Conservation (phyloP, 2,888 invertebrate genomes). For the Lochmaea capreae region DNA sequence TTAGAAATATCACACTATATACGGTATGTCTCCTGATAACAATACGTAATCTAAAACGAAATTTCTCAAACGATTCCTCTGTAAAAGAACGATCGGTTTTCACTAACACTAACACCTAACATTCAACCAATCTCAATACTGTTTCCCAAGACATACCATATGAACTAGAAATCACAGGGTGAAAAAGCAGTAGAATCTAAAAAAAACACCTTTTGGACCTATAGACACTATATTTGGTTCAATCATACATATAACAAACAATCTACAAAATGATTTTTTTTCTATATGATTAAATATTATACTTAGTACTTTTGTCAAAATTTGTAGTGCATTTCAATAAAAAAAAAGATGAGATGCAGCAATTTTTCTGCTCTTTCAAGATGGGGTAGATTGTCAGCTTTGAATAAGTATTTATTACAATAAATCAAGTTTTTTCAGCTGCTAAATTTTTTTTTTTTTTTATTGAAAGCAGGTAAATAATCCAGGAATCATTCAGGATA, state of each 20-base stretch:
- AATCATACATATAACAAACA: not conserved
- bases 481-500: no score
- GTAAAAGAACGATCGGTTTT: not conserved
- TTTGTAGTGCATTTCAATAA: no score
- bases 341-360: no score
- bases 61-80: not conserved
- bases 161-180: not conserved
- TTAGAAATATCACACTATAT: constrained; percentile 8
- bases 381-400: no score
- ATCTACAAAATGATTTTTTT: not conserved
- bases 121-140: not conserved
- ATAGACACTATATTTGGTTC: not conserved
- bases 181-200: not conserved
- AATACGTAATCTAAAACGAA: not conserved
- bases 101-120: not conserved
- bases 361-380: no score
- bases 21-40: not conserved
- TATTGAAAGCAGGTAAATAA: no score
- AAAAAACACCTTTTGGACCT: not conserved
- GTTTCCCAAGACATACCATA: not conserved
- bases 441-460: no score
- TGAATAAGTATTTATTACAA: no score
- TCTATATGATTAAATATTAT: not conserved
- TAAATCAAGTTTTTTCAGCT: no score
- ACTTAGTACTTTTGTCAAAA: not conserved